These are phyloP conservation scores for Aphodius granarius DNA, from an alignment of 2,888 invertebrate genomes.

Conservation along the genomic window DNA sequence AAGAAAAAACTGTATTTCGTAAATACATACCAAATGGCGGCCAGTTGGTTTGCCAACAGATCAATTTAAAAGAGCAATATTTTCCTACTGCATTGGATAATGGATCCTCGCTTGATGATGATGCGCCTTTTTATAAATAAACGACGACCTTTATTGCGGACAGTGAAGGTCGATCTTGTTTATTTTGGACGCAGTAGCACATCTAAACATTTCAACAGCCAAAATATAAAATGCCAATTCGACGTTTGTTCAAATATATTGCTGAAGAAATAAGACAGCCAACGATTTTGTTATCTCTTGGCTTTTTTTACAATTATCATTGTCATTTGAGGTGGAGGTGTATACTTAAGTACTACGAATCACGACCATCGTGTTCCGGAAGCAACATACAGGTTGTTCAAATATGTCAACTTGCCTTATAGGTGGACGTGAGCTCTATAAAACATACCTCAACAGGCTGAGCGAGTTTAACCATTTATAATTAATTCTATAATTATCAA, in stretches of 20 bases:
- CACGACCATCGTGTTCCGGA: background rate
- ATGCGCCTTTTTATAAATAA: background rate
- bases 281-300: too few species aligned
- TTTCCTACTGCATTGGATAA: background rate
- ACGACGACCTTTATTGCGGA: background rate
- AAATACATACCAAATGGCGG: background rate
- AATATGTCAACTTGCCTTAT: background rate
- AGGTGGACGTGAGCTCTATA: background rate
- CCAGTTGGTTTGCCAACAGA: background rate
- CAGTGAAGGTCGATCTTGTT: background rate
- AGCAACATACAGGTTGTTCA: background rate
- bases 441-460: background rate
- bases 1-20: background rate
- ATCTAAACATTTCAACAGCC: background rate
- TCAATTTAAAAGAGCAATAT: background rate
- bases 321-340: background rate
- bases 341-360: background rate
- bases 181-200: background rate
- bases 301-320: too few species aligned
- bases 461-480: background rate
- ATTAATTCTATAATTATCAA: background rate
- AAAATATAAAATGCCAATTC: background rate
- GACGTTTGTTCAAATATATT: too few species aligned
- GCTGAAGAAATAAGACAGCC: too few species aligned
- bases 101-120: background rate